Evolutionary conservation across 2,113 vertebrate species (phyloP).

Genomic region (Paraplagusia blochii): DNA sequence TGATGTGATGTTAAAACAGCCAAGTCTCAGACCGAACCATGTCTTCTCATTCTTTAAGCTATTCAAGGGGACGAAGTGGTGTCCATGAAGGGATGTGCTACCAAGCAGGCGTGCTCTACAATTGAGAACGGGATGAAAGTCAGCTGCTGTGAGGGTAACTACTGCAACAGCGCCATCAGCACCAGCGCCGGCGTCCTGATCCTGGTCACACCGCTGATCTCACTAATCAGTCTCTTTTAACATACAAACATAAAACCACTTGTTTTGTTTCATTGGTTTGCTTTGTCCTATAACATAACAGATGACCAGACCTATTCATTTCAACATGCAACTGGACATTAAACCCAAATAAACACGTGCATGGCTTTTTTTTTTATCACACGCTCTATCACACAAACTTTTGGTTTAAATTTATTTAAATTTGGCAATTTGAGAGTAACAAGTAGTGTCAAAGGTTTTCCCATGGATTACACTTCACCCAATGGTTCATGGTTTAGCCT

Average conservation of each 20-base stretch:
- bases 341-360: too few species aligned
- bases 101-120: conserved; percentile 35
- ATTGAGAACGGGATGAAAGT: too few species aligned
- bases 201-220: conserved; percentile 16
- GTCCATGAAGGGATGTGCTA: conserved; percentile 50
- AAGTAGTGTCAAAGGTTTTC: too few species aligned
- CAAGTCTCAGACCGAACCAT: background rate
- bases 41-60: conserved; percentile 24
- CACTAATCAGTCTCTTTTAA: conserved; percentile 26
- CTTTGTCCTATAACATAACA: background rate
- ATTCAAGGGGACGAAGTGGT: accelerated
- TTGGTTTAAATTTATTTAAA: too few species aligned
- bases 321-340: too few species aligned
- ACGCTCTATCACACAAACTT: too few species aligned
- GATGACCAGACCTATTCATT: too few species aligned
- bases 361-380: too few species aligned
- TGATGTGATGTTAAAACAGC: too few species aligned
- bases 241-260: background rate
- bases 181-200: conserved; percentile 29
- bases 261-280: background rate
- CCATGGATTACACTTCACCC: too few species aligned
- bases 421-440: too few species aligned
- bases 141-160: conserved; percentile 44
- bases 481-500: too few species aligned
- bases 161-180: conserved; percentile 52